Conservation (phyloP, 2,797 vertebrate genomes). For the Xerus rutilus region DNA sequence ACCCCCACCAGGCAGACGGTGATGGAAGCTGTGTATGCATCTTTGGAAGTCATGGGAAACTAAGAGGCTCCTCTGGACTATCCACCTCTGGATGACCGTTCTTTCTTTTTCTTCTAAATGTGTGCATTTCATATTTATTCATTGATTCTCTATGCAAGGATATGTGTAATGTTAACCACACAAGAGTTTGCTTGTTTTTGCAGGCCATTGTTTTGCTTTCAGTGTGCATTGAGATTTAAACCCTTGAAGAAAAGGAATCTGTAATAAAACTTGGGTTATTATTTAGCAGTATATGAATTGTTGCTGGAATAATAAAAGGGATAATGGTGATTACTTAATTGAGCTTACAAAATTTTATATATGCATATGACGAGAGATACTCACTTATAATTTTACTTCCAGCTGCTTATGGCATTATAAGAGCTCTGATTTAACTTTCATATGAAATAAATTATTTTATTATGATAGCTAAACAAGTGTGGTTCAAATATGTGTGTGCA, state of each 20-base stretch:
- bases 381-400: constrained; percentile 61
- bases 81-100: background rate
- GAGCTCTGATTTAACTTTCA: constrained; percentile 41
- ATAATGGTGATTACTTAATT: constrained; percentile 51
- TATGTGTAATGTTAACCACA: background rate
- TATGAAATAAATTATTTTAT: constrained; percentile 65
- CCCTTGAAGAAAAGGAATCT: background rate
- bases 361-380: constrained; percentile 32
- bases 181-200: constrained; percentile 20
- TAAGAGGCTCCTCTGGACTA: background rate
- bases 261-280: constrained; percentile 45
- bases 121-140: background rate
- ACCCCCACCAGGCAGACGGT: too few species aligned
- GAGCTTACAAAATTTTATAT: constrained; percentile 63
- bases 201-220: background rate
- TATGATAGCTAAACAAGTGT: background rate
- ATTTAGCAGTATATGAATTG: constrained; percentile 47
- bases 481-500: background rate
- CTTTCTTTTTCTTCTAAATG: background rate
- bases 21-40: background rate
- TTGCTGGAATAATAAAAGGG: constrained; percentile 42
- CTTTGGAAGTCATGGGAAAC: background rate
- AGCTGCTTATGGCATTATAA: background rate
- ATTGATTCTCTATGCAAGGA: background rate
- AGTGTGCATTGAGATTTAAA: background rate